Base-by-base conservation (phyloP, 2,113 vertebrate species). In the Triplophysa tibetana region DNA sequence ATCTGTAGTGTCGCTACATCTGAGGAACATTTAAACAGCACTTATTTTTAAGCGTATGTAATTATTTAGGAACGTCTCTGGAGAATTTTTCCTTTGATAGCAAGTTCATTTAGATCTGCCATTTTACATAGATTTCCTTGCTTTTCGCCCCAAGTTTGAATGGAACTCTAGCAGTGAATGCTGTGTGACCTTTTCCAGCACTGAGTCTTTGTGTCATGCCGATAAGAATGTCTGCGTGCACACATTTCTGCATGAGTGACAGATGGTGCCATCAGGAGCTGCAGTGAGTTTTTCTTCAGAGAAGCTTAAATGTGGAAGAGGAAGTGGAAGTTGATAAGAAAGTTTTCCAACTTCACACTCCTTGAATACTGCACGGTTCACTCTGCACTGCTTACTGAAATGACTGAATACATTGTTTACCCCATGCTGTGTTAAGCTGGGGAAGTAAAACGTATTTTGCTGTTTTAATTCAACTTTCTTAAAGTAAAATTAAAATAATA, bases 221-320 rank as follows among this genome's bases (percentile, higher is more conserved):
- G 38, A 48, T 69, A 45, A 45, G 76, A 60, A 45, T 54, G 29
- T 19, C 41, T 45, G 19, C 61, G 67, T 50, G 54, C 19, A 54
- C 48, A 50, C 43, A 50, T 52, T 43, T 79, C 66, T 79, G 67
- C 67, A 16, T 70, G 56, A 61, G 56, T 78, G 76, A 68, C 29
- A 78, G 64, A 68, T 54, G 16, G 63, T 5, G 29, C 19, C 12
- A 61, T 74, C n/a, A 23, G 58, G 48, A 26, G 17, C 45, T 52
- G 23, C 70, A 73, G 19, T 38, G 29, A 2, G 13, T 60, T n/a
- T 61, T 61, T 61, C 33, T 60, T 61, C n/a, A 61, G 29, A 5
- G 70, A 70, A 70, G 33, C 5, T 61, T 14, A 75, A 61, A 73
- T 60, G 54, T 60, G 56, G 17, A 9, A 21, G 19, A 62, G 58